phyloP scores from a whole-genome alignment of 2,113 vertebrate genomes.

The Myocastor coypus region DNA sequence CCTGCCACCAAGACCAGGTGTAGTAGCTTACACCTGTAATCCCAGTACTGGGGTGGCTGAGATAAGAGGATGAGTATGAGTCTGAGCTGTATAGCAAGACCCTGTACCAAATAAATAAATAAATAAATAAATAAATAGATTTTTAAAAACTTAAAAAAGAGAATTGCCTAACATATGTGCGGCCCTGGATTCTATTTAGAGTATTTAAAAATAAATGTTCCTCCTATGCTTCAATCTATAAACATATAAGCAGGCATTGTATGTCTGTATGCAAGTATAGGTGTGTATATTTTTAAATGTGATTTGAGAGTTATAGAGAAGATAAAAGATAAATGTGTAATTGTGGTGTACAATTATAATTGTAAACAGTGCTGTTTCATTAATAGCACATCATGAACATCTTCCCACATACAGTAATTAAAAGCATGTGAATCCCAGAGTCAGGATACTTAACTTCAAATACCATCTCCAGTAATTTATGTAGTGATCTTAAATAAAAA shows the following conservation, averaged over 20 bases:
- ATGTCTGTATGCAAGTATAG: background rate
- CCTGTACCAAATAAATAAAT: no score
- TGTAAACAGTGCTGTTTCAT: background rate
- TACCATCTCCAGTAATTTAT: background rate
- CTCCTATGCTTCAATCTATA: background rate
- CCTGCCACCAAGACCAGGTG: no score
- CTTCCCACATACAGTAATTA: background rate
- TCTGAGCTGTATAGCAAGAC: no score
- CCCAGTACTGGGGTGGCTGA: no score
- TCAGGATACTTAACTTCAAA: background rate
- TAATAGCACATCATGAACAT: background rate
- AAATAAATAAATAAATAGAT: no score
- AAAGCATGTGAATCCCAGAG: background rate
- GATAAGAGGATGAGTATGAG: no score
- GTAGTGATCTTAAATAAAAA: background rate
- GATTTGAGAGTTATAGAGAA: background rate
- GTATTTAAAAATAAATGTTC: background rate
- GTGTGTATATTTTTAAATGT: background rate
- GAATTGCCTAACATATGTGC: background rate
- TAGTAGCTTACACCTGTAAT: no score
- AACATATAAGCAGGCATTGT: background rate
- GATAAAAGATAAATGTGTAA: background rate
- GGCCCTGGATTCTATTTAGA: background rate
- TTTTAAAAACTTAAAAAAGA: no score
- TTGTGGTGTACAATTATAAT: background rate